A percentile compares a stretch with the other conserved stretches of the same genome.
Conservation (phyloP, 2,113 vertebrate genomes). For the Paradoxurus hermaphroditus region DNA sequence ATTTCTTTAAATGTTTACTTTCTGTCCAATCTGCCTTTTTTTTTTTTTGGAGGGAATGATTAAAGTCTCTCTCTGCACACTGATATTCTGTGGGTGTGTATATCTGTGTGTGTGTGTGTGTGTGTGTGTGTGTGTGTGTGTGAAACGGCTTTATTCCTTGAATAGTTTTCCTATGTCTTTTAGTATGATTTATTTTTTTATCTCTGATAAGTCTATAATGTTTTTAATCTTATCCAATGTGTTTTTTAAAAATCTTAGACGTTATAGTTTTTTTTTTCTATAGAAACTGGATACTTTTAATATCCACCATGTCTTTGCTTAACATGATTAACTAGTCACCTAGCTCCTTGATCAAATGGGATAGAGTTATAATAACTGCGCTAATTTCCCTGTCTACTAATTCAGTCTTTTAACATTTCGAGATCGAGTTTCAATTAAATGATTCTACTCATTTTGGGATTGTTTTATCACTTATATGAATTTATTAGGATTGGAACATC, state of each 20-base stretch:
- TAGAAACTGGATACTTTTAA: neutral
- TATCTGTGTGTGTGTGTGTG: neutral
- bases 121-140: neutral
- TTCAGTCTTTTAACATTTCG: neutral
- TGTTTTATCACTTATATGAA: neutral
- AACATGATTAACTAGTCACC: neutral
- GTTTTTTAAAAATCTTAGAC: neutral
- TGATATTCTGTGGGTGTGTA: neutral
- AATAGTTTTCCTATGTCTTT: neutral
- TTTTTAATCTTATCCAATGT: neutral
- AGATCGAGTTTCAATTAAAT: neutral
- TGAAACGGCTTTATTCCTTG: neutral
- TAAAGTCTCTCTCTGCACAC: neutral
- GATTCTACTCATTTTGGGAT: neutral
- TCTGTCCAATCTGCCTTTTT: neutral
- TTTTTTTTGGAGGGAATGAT: neutral
- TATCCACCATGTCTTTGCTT: neutral
- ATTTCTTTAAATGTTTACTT: neutral
- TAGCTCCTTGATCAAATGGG: neutral
- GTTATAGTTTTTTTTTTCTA: neutral
- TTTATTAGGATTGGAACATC: neutral
- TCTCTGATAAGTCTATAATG: neutral
- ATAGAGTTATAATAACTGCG: neutral
- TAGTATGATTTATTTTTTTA: neutral
- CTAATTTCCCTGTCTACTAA: neutral